phyloP scores from a whole-genome alignment of 2,888 invertebrate species.

The Lucinisca nassula region DNA sequence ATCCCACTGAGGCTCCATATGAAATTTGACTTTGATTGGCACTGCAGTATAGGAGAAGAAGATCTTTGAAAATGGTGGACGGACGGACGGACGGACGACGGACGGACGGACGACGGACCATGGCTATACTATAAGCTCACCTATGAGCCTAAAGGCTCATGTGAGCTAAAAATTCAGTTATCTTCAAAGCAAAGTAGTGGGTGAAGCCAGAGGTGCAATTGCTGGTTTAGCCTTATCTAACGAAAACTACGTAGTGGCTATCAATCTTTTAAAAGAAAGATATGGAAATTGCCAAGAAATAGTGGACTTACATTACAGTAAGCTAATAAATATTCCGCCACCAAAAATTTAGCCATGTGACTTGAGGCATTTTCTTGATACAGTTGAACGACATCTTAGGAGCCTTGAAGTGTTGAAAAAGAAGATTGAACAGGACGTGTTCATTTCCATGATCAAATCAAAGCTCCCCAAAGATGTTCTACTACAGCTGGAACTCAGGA shows the following conservation, averaged over 20 bases:
- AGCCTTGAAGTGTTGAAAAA: constrained; percentile 19
- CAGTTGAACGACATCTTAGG: constrained; percentile 33
- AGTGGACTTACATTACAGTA: not conserved
- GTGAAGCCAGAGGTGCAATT: not conserved
- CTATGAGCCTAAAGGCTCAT: too few relatives aligned
- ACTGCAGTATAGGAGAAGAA: too few relatives aligned
- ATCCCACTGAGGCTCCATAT: too few relatives aligned
- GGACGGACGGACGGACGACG: too few relatives aligned
- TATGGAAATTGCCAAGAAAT: not conserved
- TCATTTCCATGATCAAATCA: constrained; percentile 8
- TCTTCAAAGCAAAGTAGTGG: too few relatives aligned
- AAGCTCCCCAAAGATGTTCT: constrained; percentile 3
- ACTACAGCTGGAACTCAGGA: not conserved
- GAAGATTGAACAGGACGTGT: constrained; percentile 18
- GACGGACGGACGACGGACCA: too few relatives aligned
- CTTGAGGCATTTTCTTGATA: not conserved
- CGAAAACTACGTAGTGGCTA: not conserved
- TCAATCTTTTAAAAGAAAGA: not conserved
- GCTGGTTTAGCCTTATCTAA: not conserved
- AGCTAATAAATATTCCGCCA: not conserved
- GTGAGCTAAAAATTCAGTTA: constrained; percentile 3
- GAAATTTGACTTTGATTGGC: too few relatives aligned
- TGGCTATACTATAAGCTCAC: too few relatives aligned
- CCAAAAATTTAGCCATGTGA: not conserved
- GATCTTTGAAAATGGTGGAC: too few relatives aligned